Percentiles rank a stretch among this genome's conserved stretches.
These are phyloP conservation scores for Epizoanthus stellaris DNA, from an alignment of 92 coral and sea anemone genomes.

Conservation along the genomic window DNA sequence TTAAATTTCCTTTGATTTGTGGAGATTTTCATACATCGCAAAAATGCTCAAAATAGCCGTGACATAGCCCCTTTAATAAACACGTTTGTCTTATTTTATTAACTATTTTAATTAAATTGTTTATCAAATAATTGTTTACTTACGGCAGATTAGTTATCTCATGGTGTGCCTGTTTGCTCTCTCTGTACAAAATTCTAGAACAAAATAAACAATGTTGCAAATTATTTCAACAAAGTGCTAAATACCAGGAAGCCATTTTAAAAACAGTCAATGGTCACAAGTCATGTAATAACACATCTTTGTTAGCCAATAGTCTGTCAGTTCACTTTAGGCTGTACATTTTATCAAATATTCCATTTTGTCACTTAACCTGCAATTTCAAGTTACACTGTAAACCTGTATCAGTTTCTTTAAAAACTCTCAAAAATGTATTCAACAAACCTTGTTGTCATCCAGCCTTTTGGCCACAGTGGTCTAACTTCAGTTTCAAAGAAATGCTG, in stretches of 20 bases:
- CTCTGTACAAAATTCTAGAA: slow-evolving; percentile 82
- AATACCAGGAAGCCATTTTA: no score
- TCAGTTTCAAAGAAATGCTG: slow-evolving; percentile 94
- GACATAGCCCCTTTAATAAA: no score
- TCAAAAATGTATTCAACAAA: not conserved
- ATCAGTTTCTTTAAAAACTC: not conserved
- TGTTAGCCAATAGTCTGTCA: no score
- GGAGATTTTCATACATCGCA: no score
- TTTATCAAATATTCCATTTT: no score
- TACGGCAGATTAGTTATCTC: slow-evolving; percentile 84
- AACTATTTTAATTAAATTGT: not conserved
- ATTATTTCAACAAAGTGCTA: not conserved
- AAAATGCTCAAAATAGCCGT: no score
- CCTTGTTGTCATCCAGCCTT: slow-evolving; percentile 99
- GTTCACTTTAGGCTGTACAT: no score
- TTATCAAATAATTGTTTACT: slow-evolving; percentile 42
- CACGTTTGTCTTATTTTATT: no score
- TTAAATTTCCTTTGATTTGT: no score
- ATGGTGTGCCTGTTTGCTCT: slow-evolving; percentile 90
- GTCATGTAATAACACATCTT: no score
- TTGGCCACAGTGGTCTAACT: slow-evolving; percentile 98
- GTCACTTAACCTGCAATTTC: no score
- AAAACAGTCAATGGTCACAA: no score
- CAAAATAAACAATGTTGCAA: not conserved
- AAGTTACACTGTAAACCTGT: not conserved